Conservation (phyloP, 2,888 invertebrate species). For the Deilephila porcellus region DNA sequence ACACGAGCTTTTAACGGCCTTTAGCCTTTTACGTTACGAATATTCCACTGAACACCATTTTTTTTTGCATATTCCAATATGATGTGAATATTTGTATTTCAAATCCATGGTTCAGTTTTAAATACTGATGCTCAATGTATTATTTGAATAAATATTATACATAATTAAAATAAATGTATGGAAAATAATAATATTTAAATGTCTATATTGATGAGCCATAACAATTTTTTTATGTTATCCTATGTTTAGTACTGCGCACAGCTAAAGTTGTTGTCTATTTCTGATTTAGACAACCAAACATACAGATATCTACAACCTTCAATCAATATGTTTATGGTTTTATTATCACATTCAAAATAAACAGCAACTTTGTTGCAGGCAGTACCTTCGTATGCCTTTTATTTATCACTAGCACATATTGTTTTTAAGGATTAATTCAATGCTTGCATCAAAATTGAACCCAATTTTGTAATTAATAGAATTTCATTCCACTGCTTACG, state of each 20-base stretch:
- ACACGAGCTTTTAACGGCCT: not conserved
- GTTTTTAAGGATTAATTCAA: not conserved
- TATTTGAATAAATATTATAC: not conserved
- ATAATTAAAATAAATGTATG: not conserved
- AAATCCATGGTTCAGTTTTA: not conserved
- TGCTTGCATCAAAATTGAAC: not conserved
- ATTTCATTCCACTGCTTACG: slow-evolving; percentile 13
- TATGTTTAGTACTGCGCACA: not conserved
- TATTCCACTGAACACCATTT: not conserved
- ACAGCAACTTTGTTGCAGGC: slow-evolving; percentile 1
- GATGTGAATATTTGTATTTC: not conserved
- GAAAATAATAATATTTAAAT: not conserved
- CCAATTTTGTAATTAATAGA: not conserved
- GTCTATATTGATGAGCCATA: not conserved
- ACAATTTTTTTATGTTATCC: not conserved
- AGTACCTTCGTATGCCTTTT: not conserved
- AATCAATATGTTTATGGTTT: not conserved
- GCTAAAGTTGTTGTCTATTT: not conserved
- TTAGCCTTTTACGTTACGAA: slow-evolving; percentile 9
- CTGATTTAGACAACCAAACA: not conserved
- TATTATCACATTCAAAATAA: not conserved
- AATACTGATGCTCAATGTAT: not conserved
- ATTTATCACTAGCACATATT: not conserved
- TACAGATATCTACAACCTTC: not conserved
- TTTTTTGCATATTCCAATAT: not conserved